These are phyloP conservation scores for Limonius californicus DNA, from an alignment of 1,140 invertebrate species.

Conservation along the genomic window DNA sequence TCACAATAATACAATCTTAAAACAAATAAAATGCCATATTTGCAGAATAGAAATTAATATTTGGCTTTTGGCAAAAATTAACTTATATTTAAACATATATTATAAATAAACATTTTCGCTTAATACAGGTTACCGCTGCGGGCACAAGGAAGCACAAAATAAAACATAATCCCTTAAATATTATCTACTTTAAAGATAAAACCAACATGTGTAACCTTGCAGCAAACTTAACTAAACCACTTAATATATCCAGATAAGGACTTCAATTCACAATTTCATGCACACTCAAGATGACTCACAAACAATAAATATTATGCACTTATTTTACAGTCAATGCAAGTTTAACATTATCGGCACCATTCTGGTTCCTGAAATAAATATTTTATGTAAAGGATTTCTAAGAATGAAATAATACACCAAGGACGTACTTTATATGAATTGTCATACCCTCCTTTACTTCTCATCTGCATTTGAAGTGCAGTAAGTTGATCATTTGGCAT, in stretches of 20 bases:
- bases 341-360: constrained; percentile 37
- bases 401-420: background rate
- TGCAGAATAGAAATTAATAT: constrained; percentile 1
- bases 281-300: background rate
- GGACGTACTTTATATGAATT: constrained; percentile 47
- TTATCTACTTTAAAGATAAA: background rate
- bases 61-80: background rate
- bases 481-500: constrained; percentile 59
- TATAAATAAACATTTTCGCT: too few relatives aligned
- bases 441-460: constrained; percentile 73
- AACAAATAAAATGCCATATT: background rate
- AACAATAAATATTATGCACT: constrained; percentile 19
- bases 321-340: too few relatives aligned
- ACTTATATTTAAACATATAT: too few relatives aligned
- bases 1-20: background rate
- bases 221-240: background rate
- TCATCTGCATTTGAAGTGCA: constrained; percentile 68
- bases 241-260: too few relatives aligned
- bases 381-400: background rate
- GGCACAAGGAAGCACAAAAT: too few relatives aligned
- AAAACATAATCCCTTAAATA: background rate
- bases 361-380: constrained; percentile 32
- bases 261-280: background rate
- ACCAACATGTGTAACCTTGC: background rate
- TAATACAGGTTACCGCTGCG: too few relatives aligned